Percentiles rank a stretch among this genome's conserved stretches.
Conservation (phyloP, 2,888 invertebrate genomes). For the Deroplatys truncata region DNA sequence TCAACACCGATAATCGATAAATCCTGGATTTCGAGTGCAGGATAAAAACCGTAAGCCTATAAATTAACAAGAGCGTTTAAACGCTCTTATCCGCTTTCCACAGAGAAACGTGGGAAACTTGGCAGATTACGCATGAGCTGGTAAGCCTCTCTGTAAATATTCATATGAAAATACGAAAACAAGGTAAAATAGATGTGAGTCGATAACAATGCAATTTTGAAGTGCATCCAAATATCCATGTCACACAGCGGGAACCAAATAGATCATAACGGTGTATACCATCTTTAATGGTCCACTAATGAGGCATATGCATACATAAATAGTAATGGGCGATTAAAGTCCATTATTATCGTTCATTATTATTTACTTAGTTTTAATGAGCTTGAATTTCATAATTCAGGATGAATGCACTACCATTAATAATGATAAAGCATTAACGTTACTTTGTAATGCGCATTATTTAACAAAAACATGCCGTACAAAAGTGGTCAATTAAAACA, state of each 20-base stretch:
- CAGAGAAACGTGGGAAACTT: neutral
- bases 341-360: neutral
- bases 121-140: neutral
- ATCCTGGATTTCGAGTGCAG: neutral
- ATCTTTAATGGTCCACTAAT: neutral
- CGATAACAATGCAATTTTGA: neutral
- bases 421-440: neutral
- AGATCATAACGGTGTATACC: neutral
- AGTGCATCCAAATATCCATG: neutral
- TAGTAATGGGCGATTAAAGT: neutral
- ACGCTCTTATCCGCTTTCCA: neutral
- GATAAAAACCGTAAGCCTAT: neutral
- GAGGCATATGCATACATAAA: neutral
- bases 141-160: neutral
- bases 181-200: neutral
- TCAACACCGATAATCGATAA: neutral
- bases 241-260: neutral
- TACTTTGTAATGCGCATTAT: neutral
- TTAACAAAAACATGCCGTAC: too few species aligned
- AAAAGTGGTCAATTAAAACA: too few species aligned
- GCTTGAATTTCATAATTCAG: neutral
- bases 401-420: neutral
- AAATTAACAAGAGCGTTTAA: neutral
- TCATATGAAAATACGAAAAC: neutral
- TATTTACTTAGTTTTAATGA: neutral